These are phyloP conservation scores for Stichodactyla mertensii DNA, from an alignment of 64 coral and sea anemone genomes.

Conservation along the genomic window DNA sequence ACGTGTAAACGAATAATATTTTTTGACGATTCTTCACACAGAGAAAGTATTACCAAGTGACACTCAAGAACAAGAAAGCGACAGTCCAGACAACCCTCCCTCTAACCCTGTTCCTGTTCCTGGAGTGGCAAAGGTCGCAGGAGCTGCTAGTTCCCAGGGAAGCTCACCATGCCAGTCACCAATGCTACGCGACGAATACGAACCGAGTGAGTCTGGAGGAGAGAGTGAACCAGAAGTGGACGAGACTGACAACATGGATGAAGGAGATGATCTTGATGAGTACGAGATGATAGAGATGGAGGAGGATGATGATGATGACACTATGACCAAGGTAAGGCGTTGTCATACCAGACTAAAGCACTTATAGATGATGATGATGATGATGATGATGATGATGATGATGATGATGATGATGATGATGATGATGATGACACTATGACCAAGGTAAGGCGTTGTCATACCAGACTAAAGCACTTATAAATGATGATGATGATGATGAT, in stretches of 20 bases:
- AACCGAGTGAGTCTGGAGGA: conserved; percentile 66
- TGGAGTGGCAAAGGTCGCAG: neutral
- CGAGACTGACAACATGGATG: conserved; percentile 43
- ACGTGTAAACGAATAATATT: no score
- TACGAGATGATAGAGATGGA: conserved; percentile 79
- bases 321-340: conserved; percentile 63
- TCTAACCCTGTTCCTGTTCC: neutral
- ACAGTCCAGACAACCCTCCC: neutral
- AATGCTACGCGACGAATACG: conserved; percentile 70
- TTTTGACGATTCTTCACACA: neutral
- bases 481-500: neutral
- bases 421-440: neutral
- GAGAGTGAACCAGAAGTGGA: conserved; percentile 52
- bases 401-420: neutral
- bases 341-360: neutral
- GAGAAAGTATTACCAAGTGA: neutral
- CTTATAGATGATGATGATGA: rapidly evolving
- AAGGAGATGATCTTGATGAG: conserved; percentile 50
- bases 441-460: neutral
- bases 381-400: no score
- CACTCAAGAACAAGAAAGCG: neutral
- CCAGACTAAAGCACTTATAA: no score
- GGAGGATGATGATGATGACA: conserved; percentile 32
- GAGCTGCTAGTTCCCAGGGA: conserved; percentile 2
- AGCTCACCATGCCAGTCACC: conserved; percentile 75